Evolutionary conservation across 92 coral and sea anemone species (phyloP), one percentile per base, ranked within the genome.

Genomic region (Hydrozoanthus gracilis): DNA sequence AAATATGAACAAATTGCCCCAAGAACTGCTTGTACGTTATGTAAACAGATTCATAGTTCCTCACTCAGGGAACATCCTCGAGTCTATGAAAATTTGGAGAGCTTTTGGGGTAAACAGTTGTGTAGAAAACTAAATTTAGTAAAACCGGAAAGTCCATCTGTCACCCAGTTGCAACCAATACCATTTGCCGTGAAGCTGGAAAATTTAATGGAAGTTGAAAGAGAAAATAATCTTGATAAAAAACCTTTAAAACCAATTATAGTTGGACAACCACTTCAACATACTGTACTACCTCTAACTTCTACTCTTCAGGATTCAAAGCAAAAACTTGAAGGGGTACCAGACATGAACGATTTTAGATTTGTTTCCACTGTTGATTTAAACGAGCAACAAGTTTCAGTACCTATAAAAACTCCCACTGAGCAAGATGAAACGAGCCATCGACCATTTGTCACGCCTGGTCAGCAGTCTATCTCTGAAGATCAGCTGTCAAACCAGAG

Each of bases 1-100:
- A 71, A 77, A 13, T 91, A 88, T 69, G 82, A 88, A 88, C 55
- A 74, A 7, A 84, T 78, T 39, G 86, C 92, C 12, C 91, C 95
- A 17, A 88, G 65, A 54, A 86, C 89, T 27, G 98, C 94, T n/a
- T 94, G 98, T 61, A 51, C 89, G 44, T 56, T 94, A 86, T 94
- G 98, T 55, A 80, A 91, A 47, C 93, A 91, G 50, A 76, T 94
- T 52, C 92, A 92, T 49, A 88, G 92, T 83, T 47, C 74, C 9
- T 87, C 84, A 10, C 93, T 94, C 5, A 69, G 20, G 49, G 45
- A 62, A 77, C 71, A 90, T 15, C 90, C 91, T 61, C 82, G 94
- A 61, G 75, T 76, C 11, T 86, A 92, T 20, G 9, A 14, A 35
- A 86, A 90, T 50, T 74, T 94, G 89, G 77, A 82, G n/a, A 64